phyloP scores from a whole-genome alignment of 2,888 invertebrate species.

The Nomada goodeniana region DNA sequence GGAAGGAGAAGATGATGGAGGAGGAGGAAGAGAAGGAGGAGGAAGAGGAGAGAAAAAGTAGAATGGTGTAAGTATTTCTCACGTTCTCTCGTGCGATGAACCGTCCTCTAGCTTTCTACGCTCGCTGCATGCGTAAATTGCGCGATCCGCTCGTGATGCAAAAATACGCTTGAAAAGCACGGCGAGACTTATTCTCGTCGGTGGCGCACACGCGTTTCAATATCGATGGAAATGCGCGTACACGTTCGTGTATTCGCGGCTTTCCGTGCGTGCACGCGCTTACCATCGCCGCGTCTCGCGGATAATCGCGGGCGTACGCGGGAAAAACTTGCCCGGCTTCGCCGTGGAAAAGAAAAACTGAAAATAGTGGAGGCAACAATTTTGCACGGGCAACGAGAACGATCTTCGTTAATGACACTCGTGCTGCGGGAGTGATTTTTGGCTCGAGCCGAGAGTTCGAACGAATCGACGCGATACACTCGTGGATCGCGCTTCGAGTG shows the following conservation, averaged over 20 bases:
- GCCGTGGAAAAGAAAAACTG: no score
- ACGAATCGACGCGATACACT: constrained; percentile 13
- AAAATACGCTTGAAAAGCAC: constrained; percentile 10
- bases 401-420: constrained; percentile 38
- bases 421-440: constrained; percentile 18
- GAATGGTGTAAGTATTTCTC: constrained; percentile 58
- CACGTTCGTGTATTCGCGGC: constrained; percentile 1
- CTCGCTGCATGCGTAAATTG: constrained; percentile 48
- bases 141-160: constrained; percentile 23
- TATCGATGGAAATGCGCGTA: constrained; percentile 26
- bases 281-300: background rate
- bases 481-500: constrained; percentile 5
- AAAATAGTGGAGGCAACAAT: background rate
- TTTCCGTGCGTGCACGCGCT: constrained; percentile 6
- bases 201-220: background rate
- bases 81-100: constrained; percentile 59
- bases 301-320: constrained; percentile 4
- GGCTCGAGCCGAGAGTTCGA: background rate
- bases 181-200: constrained; percentile 22
- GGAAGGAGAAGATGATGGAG: background rate
- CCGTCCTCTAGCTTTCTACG: constrained; percentile 57
- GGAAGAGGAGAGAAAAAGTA: constrained; percentile 16
- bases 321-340: background rate
- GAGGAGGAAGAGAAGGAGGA: background rate
- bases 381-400: constrained; percentile 9